Conservation (phyloP, 2,888 invertebrate genomes). For the Biston betularia region DNA sequence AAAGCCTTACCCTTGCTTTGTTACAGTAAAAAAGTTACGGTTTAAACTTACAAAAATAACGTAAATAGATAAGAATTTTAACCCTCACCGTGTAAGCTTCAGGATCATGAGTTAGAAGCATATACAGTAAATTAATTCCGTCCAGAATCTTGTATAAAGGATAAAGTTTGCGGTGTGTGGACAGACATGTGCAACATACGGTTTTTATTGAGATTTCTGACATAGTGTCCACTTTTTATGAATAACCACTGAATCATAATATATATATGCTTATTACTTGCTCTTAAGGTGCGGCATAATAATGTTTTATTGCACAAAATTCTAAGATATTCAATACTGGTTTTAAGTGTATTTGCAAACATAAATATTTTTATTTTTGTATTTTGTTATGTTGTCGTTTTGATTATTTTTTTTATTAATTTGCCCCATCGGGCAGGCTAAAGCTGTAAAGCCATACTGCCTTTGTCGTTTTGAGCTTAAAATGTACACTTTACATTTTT, state of each 20-base stretch:
- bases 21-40: no score
- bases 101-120: slow-evolving; percentile 61
- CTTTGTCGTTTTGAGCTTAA: no score
- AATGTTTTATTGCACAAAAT: background rate
- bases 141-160: slow-evolving; percentile 62
- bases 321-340: no score
- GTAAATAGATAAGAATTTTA: background rate
- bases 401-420: no score
- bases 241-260: background rate
- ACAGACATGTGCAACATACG: slow-evolving; percentile 71
- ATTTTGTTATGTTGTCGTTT: background rate
- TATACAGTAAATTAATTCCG: slow-evolving; percentile 71
- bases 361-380: no score
- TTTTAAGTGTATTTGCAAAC: no score
- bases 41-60: background rate
- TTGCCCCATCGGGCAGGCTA: no score
- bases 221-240: slow-evolving; percentile 16
- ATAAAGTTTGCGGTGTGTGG: slow-evolving; percentile 61
- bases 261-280: background rate
- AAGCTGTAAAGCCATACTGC: no score
- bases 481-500: no score
- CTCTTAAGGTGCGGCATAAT: background rate
- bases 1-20: no score
- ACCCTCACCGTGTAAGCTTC: slow-evolving; percentile 66
- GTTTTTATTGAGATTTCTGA: slow-evolving; percentile 50